Percentiles rank a stretch among this genome's conserved stretches.
Evolutionary conservation across 2,888 invertebrate genomes (phyloP).

Genomic region (Timema cristinae): DNA sequence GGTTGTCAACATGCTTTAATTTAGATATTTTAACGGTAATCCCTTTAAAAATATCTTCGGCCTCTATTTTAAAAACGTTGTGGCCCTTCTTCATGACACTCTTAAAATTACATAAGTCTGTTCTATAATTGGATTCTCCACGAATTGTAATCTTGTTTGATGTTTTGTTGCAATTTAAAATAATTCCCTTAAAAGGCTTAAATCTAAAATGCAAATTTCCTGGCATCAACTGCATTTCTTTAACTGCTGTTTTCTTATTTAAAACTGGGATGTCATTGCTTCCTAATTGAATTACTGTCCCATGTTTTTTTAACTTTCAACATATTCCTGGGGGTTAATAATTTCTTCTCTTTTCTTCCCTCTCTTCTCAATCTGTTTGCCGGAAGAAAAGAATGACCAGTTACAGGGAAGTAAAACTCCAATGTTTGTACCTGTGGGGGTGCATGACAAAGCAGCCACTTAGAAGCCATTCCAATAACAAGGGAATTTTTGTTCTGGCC

Average conservation of each 20-base stretch:
- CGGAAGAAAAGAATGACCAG: not conserved
- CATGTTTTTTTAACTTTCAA: not conserved
- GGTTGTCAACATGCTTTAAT: not conserved
- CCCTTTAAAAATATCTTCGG: not conserved
- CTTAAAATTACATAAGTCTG: not conserved
- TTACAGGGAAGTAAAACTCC: conserved; percentile 10
- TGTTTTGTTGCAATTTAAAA: not conserved
- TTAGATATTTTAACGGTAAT: not conserved
- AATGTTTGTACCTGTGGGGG: not conserved
- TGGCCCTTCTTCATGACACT: not conserved
- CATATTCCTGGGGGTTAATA: not conserved
- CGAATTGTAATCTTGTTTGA: not conserved
- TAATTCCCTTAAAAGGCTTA: not conserved
- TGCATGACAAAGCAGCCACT: not conserved
- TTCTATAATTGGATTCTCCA: not conserved
- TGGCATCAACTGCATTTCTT: not conserved
- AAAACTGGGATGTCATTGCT: not conserved
- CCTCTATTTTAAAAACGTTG: not conserved
- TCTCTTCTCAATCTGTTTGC: not conserved
- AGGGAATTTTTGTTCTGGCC: not conserved
- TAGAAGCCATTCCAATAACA: not conserved
- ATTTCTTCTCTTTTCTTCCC: not conserved
- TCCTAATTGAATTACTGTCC: not conserved
- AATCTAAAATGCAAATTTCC: not conserved
- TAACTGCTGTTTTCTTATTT: not conserved